Percentiles rank a stretch among this genome's conserved stretches.
Conservation (phyloP, 2,113 vertebrate genomes). For the Pogonocichla stellata region DNA sequence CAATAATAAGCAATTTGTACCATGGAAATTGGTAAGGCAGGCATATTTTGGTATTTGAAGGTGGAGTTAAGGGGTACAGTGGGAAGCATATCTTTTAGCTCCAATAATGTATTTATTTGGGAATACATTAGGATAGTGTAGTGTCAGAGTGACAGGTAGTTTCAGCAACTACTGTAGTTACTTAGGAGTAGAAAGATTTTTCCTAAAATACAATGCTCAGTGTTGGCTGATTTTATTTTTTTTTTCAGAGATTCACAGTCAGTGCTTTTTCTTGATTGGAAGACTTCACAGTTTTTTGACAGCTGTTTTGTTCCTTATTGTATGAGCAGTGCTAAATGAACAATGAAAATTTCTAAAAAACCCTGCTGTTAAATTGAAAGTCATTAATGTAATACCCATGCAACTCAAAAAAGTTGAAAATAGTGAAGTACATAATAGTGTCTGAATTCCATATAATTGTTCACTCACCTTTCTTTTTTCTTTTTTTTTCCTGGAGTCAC, state of each 20-base stretch:
- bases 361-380: not conserved
- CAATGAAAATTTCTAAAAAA: not conserved
- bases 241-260: not conserved
- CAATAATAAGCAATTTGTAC: not conserved
- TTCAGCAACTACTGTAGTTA: not conserved
- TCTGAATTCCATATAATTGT: not conserved
- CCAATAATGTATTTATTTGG: not conserved
- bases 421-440: not conserved
- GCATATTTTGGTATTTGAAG: not conserved
- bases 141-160: not conserved
- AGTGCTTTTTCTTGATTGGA: not conserved
- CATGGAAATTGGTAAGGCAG: not conserved
- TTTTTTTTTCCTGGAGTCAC: not conserved
- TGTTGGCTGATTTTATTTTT: not conserved
- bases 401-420: not conserved
- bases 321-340: not conserved
- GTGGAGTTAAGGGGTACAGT: not conserved
- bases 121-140: not conserved
- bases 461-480: not conserved
- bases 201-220: not conserved
- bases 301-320: not conserved
- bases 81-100: not conserved
- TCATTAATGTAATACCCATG: not conserved
- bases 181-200: not conserved
- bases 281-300: not conserved